Evolutionary conservation across 2,797 vertebrate species (phyloP).

Genomic region (Eleutherodactylus coqui): DNA sequence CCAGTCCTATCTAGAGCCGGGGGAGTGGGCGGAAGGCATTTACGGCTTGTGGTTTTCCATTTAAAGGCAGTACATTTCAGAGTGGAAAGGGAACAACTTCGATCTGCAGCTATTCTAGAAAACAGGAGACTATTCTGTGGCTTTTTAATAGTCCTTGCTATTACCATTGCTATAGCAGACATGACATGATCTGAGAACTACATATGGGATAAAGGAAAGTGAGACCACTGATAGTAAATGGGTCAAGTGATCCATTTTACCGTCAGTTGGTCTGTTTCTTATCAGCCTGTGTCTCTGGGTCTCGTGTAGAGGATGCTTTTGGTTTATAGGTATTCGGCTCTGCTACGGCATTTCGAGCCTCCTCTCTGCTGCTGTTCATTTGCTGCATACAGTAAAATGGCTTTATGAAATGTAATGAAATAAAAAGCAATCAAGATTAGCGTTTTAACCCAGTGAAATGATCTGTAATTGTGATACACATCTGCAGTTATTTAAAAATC

Average conservation of each 20-base stretch:
- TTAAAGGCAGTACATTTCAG: slow-evolving; percentile 42
- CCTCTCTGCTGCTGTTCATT: neutral
- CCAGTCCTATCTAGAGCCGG: slow-evolving; percentile 20
- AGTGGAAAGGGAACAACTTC: slow-evolving; percentile 26
- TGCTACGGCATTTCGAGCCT: neutral
- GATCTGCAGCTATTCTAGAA: slow-evolving; percentile 34
- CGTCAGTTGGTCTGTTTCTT: neutral
- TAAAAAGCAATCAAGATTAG: slow-evolving; percentile 37
- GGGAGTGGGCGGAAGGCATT: slow-evolving; percentile 31
- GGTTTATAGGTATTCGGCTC: neutral
- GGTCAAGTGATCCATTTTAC: neutral
- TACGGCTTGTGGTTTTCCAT: slow-evolving; percentile 56
- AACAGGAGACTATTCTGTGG: slow-evolving; percentile 19
- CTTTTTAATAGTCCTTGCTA: slow-evolving; percentile 4
- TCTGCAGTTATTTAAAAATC: slow-evolving; percentile 41
- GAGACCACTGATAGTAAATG: neutral
- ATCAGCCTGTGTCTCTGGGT: neutral
- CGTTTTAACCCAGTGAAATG: slow-evolving; percentile 31
- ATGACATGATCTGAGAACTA: neutral
- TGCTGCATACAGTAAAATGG: slow-evolving; percentile 16
- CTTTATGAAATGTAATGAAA: slow-evolving; percentile 41
- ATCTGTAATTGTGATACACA: slow-evolving; percentile 42
- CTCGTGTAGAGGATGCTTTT: neutral
- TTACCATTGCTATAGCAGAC: neutral
- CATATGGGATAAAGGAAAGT: neutral